phyloP scores from a whole-genome alignment of 2,888 invertebrate species.

The Tiliacea citrago region DNA sequence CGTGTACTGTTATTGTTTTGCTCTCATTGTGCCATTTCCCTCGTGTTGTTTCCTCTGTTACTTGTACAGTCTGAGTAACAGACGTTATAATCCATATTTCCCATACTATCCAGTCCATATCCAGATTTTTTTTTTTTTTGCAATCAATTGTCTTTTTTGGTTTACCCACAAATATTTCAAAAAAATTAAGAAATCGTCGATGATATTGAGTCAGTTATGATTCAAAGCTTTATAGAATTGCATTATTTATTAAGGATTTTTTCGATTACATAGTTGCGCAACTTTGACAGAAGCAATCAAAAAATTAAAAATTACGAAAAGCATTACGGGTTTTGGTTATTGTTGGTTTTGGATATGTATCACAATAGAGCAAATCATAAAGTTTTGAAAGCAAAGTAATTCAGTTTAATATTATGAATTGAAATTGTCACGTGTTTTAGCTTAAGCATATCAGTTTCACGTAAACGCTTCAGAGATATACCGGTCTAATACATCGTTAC shows the following conservation, averaged over 20 bases:
- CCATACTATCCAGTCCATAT: no score
- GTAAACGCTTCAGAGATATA: not conserved
- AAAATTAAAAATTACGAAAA: no score
- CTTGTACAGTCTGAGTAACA: slow-evolving; percentile 40
- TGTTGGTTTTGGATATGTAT: no score
- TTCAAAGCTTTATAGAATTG: not conserved
- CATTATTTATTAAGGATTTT: not conserved
- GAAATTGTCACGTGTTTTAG: not conserved
- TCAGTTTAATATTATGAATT: not conserved
- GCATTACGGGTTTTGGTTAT: no score
- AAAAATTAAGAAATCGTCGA: not conserved
- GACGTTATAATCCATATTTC: no score
- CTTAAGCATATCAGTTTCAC: not conserved
- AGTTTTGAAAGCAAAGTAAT: not conserved
- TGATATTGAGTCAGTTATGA: not conserved
- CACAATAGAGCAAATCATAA: not conserved
- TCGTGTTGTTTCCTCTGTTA: slow-evolving; percentile 15
- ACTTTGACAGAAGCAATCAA: not conserved
- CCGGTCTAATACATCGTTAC: not conserved
- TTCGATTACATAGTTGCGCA: not conserved
- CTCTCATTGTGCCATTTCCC: slow-evolving; percentile 39
- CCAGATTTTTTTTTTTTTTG: no score
- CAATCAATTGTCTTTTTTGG: not conserved
- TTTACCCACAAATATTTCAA: not conserved
- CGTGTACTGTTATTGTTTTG: slow-evolving; percentile 38